Percentiles rank a stretch among this genome's conserved stretches.
These are phyloP conservation scores for Brachionus koreanus DNA, from an alignment of 1,140 invertebrate genomes.

Conservation along the genomic window DNA sequence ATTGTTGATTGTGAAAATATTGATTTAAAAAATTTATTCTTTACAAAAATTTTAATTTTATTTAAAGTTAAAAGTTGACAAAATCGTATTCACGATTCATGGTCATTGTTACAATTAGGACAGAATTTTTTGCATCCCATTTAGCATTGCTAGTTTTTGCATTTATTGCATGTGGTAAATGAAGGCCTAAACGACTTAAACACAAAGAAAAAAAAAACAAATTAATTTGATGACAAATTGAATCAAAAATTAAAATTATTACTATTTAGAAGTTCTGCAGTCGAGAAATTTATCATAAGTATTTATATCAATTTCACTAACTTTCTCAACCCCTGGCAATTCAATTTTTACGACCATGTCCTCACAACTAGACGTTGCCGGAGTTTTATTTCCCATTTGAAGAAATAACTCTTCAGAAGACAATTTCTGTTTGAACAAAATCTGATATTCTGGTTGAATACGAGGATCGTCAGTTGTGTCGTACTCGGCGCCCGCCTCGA, in stretches of 20 bases:
- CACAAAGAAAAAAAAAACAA: constrained; percentile 19
- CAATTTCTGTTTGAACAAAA: constrained; percentile 77
- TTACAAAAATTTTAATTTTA: too few species aligned
- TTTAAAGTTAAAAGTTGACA: constrained; percentile 80
- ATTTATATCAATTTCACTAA: constrained; percentile 67
- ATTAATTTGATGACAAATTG: background rate
- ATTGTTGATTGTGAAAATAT: too few species aligned
- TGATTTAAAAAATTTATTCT: too few species aligned
- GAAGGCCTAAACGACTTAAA: constrained; percentile 64
- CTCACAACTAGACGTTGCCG: constrained; percentile 76
- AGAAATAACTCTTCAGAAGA: constrained; percentile 78
- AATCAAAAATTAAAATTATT: constrained; percentile 49
- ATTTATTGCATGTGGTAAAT: constrained; percentile 73
- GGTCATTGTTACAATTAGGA: constrained; percentile 67
- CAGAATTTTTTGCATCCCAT: constrained; percentile 69
- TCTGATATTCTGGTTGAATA: constrained; percentile 71
- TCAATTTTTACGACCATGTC: constrained; percentile 72
- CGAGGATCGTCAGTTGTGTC: constrained; percentile 65
- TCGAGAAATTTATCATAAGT: constrained; percentile 69
- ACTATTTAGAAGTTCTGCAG: constrained; percentile 64
- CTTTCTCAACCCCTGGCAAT: constrained; percentile 67
- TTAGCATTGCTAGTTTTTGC: constrained; percentile 72
- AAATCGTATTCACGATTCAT: constrained; percentile 73
- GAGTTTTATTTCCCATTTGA: constrained; percentile 77
- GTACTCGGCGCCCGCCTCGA: constrained; percentile 56